Percentiles rank a stretch among this genome's conserved stretches.
These are phyloP conservation scores for Gymnorhina tibicen DNA, from an alignment of 2,113 vertebrate species.

Conservation along the genomic window DNA sequence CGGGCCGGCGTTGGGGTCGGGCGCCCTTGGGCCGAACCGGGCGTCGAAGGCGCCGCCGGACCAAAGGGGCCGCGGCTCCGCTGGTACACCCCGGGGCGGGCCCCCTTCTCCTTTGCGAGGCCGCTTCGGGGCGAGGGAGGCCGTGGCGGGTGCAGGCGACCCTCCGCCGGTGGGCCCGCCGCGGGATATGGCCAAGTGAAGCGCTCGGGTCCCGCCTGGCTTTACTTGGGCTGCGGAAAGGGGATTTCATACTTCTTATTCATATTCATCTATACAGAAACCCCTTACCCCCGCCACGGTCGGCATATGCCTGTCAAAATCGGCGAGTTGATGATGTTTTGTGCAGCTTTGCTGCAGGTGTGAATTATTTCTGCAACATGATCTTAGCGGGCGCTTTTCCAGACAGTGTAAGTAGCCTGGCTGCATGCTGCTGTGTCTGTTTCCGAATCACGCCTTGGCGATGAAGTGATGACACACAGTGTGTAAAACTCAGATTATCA, in stretches of 20 bases:
- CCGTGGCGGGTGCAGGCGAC: background rate
- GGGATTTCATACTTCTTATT: background rate
- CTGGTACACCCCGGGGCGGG: too few relatives aligned
- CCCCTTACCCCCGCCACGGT: too few relatives aligned
- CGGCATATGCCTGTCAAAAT: background rate
- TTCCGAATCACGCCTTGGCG: background rate
- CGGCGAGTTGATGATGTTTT: background rate
- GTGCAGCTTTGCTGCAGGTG: conserved; percentile 17
- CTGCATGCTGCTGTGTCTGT: background rate
- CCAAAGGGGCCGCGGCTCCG: background rate
- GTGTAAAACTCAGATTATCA: background rate
- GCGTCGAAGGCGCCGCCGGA: background rate
- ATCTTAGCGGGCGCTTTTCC: background rate
- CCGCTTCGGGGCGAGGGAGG: background rate
- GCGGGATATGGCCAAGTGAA: background rate
- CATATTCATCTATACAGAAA: accelerated
- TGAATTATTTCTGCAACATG: background rate
- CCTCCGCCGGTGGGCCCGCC: background rate
- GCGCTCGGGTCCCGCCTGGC: background rate
- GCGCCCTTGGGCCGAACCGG: background rate
- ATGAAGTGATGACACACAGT: background rate
- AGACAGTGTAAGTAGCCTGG: background rate
- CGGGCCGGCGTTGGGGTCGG: background rate
- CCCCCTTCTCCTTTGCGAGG: background rate
- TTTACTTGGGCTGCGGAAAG: accelerated